phyloP scores from a whole-genome alignment of 2,888 invertebrate species.

The Dynastes grantii region DNA sequence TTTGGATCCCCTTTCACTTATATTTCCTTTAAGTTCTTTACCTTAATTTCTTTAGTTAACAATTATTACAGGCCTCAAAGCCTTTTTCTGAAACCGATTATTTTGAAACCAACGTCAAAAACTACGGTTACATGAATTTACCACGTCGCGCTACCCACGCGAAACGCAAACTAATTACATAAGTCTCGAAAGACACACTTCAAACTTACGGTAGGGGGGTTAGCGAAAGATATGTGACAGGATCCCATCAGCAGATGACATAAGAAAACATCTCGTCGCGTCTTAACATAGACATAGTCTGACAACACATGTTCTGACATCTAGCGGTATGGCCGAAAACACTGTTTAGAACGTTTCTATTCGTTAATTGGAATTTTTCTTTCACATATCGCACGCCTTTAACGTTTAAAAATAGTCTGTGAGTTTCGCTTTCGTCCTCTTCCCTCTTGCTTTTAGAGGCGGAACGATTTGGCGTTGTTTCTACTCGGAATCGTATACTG shows the following conservation, averaged over 20 bases:
- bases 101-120: background rate
- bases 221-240: slow-evolving; percentile 37
- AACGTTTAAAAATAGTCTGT: slow-evolving; percentile 26
- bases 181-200: slow-evolving; percentile 31
- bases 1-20: too few species aligned
- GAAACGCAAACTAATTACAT: slow-evolving; percentile 34
- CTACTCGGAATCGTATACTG: slow-evolving; percentile 12
- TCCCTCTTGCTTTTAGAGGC: slow-evolving; percentile 10
- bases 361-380: slow-evolving; percentile 47
- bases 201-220: slow-evolving; percentile 3
- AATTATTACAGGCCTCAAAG: too few species aligned
- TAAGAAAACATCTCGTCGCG: slow-evolving; percentile 42
- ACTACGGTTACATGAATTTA: slow-evolving; percentile 3
- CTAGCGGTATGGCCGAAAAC: slow-evolving; percentile 16
- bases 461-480: slow-evolving; percentile 12
- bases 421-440: slow-evolving; percentile 9
- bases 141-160: background rate
- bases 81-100: background rate
- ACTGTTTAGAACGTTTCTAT: slow-evolving; percentile 28
- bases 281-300: slow-evolving; percentile 4
- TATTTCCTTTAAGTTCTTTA: too few species aligned
- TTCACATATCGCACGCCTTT: slow-evolving; percentile 12
- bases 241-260: slow-evolving; percentile 42
- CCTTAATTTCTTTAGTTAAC: too few species aligned
- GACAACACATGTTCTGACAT: slow-evolving; percentile 40